These are phyloP conservation scores for Phortica okadai DNA, from an alignment of 2,888 invertebrate species.

Conservation along the genomic window DNA sequence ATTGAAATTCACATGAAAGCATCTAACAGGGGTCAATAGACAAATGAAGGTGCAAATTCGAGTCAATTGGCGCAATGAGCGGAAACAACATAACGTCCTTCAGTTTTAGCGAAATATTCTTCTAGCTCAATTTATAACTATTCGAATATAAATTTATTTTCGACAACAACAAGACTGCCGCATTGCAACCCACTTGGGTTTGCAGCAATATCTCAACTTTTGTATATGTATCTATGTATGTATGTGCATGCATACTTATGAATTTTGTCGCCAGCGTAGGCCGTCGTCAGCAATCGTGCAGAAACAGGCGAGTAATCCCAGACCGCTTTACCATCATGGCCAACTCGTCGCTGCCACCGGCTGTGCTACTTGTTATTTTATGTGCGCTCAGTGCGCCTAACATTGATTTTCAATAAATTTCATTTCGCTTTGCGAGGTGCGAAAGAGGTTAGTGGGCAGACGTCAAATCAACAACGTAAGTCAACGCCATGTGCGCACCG, in stretches of 20 bases:
- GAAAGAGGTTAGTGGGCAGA: constrained; percentile 22
- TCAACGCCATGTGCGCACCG: background rate
- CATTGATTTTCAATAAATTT: constrained; percentile 29
- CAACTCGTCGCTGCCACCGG: background rate
- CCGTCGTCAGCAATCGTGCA: background rate
- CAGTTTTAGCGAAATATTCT: background rate
- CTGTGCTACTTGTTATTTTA: background rate
- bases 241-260: no score
- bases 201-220: no score
- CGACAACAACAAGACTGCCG: background rate
- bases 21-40: background rate
- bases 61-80: constrained; percentile 10
- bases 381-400: constrained; percentile 7
- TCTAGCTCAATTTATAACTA: background rate
- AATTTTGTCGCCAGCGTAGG: background rate
- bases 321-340: background rate
- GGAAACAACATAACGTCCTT: background rate
- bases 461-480: background rate
- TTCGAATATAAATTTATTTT: background rate
- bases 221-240: no score
- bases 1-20: no score
- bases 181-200: no score
- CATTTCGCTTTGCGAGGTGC: background rate
- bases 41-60: background rate
- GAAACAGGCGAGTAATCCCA: background rate